A percentile compares a stretch with the other conserved stretches of the same genome.
Evolutionary conservation across 1,140 invertebrate species (phyloP).

Genomic region (Zaprionus kolodkinae): DNA sequence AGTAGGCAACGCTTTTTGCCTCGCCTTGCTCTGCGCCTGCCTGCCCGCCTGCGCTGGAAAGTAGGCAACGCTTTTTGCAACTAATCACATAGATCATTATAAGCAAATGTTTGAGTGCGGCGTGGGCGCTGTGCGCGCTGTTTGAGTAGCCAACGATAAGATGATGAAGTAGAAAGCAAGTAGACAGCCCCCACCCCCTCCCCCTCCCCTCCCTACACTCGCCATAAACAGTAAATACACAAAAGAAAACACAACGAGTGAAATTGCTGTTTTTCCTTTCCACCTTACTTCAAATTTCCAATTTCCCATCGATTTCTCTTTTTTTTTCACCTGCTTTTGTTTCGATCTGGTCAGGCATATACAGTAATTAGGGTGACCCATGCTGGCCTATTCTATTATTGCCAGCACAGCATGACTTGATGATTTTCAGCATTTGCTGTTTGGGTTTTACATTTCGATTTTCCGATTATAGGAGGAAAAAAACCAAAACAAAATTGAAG

Average conservation of each 20-base stretch:
- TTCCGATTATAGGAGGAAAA: too few species aligned
- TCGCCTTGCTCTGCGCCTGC: background rate
- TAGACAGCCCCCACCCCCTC: background rate
- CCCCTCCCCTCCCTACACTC: too few species aligned
- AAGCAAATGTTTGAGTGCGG: constrained; percentile 59
- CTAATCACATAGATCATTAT: constrained; percentile 66
- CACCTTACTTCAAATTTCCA: constrained; percentile 10
- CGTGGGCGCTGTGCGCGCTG: constrained; percentile 24
- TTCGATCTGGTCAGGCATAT: background rate
- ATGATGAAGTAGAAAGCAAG: constrained; percentile 3
- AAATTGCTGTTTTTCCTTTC: background rate
- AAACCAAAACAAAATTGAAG: too few species aligned
- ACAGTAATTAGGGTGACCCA: background rate
- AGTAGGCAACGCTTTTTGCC: constrained; percentile 46
- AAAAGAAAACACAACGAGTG: background rate
- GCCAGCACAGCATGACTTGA: constrained; percentile 1
- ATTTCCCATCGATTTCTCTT: constrained; percentile 10
- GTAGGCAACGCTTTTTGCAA: constrained; percentile 40
- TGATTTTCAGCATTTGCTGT: background rate
- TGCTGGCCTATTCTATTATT: background rate
- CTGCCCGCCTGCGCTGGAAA: constrained; percentile 16
- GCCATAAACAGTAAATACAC: background rate
- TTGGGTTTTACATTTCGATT: background rate
- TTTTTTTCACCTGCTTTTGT: background rate
- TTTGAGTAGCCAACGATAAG: constrained; percentile 39